Base-by-base conservation (phyloP, 2,888 invertebrate genomes). In the Drosophila villosipedis region DNA sequence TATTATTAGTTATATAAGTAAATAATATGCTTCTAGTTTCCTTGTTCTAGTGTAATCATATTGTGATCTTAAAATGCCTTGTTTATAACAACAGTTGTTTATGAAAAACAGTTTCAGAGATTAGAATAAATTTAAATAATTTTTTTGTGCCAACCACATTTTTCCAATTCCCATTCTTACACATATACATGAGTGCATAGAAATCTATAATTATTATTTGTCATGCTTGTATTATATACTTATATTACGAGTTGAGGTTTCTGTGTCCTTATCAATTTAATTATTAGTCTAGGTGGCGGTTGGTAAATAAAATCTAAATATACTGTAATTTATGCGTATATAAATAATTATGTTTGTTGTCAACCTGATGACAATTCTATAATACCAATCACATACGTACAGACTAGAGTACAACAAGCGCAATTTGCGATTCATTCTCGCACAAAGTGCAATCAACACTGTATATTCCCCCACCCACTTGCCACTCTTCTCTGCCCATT, bases 391-490 rank as follows among this genome's bases (percentile, higher is more conserved):
- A 39, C 62, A 52, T 33, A n/a, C 14, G 7, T 19, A 41, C 19
- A 35, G 47, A 66, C 58, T 37, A 62, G 76, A 25, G 80, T 60
- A 71, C 66, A 68, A 63, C 50, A 57, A 82, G 69, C 72, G 52
- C 78, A 75, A 59, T 73, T 78, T 65, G 68, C 82, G 55, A 71
- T 71, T 76, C 72, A 78, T 74, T 77, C 70, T 65, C 70, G 61
- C 73, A 84, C 82, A 82, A 80, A 89, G 73, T 86, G 89, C 85
- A 85, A 78, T 85, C 89, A 78, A 73, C 74, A 70, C 73, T 50
- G 68, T 68, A 70, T 43, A 63, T 49, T 54, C 72, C 19, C 22
- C 16, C 22, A 16, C 47, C 47, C 47, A 25, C 28, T 47, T 47
- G 1, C 4, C n/a, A 1, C 52, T 28, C 69, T 65, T 74, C 16